Evolutionary conservation across 2,797 vertebrate species (phyloP), one percentile per base, ranked within the genome.

Genomic region (Cichlasoma orientale): DNA sequence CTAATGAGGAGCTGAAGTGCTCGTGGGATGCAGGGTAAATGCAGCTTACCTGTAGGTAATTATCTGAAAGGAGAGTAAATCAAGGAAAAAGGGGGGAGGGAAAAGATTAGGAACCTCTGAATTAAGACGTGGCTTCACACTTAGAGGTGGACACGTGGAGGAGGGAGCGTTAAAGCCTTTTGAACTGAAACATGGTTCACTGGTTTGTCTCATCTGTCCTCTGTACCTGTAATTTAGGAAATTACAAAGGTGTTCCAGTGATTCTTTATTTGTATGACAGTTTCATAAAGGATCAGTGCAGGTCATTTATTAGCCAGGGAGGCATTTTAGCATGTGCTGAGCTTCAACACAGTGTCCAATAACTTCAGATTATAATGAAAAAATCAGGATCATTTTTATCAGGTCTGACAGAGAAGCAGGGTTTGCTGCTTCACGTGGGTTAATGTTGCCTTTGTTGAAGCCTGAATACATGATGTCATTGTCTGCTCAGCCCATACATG

Each of bases 351-450:
- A 50, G 3, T 29, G 10, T 27, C 38, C 23, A 29, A 25, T 23
- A 66, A 4, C 21, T 44, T 47, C 14, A 27, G 23, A 44, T 47
- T 27, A 50, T 47, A 68, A 50, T n/a, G 25, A 19, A 29, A 29
- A 50, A n/a, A 50, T 50, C 63, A 50, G 11, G 25, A 68, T 68
- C 0, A 2, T 0, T 66, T 66, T 25, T n/a, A 47, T 66, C 16
- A 25, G 25, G 41, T n/a, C 16, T 50, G 63, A 50, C 41, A 13
- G 19, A 68, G 18, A 29, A 66, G 61, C 61, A 27, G 61, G 0
- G 41, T 29, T 19, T n/a, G 10, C 9, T 47, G 23, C 41, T 47
- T 29, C 23, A 0, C 0, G 0, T 1, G 38, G 23, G 11, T 66
- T 66, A 66, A 66, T 66, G 23, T 47, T 47, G 61, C 44, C 23